phyloP scores from a whole-genome alignment of 1,140 invertebrate genomes.

The Copidosoma floridanum region DNA sequence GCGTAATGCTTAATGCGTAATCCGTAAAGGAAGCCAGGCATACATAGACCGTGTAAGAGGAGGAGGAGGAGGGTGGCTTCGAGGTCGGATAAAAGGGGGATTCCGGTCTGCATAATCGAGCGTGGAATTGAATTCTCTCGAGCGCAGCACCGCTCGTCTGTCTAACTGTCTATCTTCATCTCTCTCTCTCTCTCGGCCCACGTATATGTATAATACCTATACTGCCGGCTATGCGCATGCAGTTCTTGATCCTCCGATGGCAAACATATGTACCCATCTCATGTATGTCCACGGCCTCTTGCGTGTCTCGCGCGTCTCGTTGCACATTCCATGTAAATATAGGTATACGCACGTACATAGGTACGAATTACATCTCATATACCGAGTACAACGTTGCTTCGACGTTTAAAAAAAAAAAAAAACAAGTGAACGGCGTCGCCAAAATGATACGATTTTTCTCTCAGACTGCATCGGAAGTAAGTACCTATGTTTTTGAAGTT shows the following conservation, averaged over 20 bases:
- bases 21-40: slow-evolving; percentile 20
- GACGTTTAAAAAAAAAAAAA: too few species aligned
- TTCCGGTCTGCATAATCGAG: slow-evolving; percentile 39
- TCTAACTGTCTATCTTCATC: too few species aligned
- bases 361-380: too few species aligned
- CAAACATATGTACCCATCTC: too few species aligned
- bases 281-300: slow-evolving; percentile 4
- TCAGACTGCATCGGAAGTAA: too few species aligned
- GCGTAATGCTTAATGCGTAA: slow-evolving; percentile 27
- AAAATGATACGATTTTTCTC: too few species aligned
- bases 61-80: background rate
- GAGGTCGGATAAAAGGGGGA: slow-evolving; percentile 16
- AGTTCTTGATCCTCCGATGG: background rate
- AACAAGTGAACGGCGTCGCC: too few species aligned
- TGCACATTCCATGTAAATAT: background rate
- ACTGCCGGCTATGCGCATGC: too few species aligned
- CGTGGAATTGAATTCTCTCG: slow-evolving; percentile 46
- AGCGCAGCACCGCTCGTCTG: slow-evolving; percentile 13
- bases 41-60: background rate
- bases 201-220: too few species aligned
- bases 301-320: background rate
- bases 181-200: background rate
- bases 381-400: too few species aligned
- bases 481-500: too few species aligned
- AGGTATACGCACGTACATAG: too few species aligned